A percentile compares a stretch with the other conserved stretches of the same genome.
phyloP scores from a whole-genome alignment of 2,888 invertebrate genomes.

The Aspidiotus rigidus region DNA sequence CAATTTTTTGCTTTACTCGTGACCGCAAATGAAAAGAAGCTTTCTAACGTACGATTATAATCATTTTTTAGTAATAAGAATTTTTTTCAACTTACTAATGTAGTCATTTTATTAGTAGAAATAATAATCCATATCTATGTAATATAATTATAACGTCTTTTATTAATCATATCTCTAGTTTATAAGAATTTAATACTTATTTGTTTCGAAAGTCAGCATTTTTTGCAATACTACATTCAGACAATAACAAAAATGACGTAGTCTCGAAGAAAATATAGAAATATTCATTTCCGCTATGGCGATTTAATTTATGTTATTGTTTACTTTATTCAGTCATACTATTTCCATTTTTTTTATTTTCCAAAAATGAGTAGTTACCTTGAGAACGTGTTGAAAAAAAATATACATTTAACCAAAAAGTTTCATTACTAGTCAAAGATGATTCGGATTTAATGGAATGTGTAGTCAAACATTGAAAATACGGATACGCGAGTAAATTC shows the following conservation, averaged over 20 bases:
- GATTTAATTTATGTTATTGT: too few species aligned
- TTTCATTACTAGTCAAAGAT: background rate
- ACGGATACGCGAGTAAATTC: too few species aligned
- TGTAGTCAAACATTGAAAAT: too few species aligned
- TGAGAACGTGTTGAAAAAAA: background rate
- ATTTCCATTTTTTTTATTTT: background rate
- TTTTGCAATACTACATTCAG: background rate
- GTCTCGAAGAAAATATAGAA: too few species aligned
- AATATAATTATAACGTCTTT: background rate
- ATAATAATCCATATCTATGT: background rate
- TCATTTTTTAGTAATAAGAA: too few species aligned
- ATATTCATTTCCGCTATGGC: too few species aligned
- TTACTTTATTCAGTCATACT: too few species aligned
- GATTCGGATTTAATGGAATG: background rate
- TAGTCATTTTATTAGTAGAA: background rate
- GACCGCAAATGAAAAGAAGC: too few species aligned
- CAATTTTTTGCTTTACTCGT: too few species aligned
- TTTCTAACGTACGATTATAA: too few species aligned
- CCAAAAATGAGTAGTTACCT: slow-evolving; percentile 1
- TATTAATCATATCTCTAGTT: background rate
- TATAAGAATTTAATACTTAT: background rate
- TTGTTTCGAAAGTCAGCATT: background rate
- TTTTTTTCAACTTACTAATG: background rate
- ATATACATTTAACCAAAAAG: background rate
- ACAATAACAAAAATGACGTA: slow-evolving; percentile 8